These are phyloP conservation scores for Acanthurus leucopareius DNA, from an alignment of 2,797 vertebrate genomes.

Conservation along the genomic window DNA sequence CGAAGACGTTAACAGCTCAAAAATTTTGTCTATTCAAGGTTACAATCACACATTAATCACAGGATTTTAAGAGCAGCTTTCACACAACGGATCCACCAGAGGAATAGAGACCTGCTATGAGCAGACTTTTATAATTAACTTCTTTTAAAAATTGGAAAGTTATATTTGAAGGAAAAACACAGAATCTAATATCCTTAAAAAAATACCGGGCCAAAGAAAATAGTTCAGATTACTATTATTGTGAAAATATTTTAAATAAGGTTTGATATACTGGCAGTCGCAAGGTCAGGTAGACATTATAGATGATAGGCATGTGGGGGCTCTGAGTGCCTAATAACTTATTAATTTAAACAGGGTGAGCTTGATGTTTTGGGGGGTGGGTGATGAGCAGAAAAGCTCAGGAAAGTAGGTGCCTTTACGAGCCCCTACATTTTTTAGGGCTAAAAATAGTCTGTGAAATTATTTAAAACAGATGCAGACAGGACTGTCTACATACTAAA, in stretches of 20 bases:
- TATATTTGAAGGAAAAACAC: constrained; percentile 2
- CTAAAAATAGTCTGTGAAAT: not conserved
- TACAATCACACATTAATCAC: constrained; percentile 60
- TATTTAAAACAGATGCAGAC: constrained; percentile 20
- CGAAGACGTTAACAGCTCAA: constrained; percentile 51
- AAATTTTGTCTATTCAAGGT: constrained; percentile 37
- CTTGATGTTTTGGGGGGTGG: not conserved
- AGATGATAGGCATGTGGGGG: not conserved
- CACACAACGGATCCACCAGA: constrained; percentile 24
- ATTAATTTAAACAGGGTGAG: not conserved
- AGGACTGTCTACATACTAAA: not conserved
- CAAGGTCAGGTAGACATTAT: not conserved
- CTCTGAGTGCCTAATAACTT: not conserved
- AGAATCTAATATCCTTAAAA: not conserved
- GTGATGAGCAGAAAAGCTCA: not conserved
- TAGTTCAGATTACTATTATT: not conserved
- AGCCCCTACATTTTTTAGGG: not conserved
- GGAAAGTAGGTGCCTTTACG: not conserved
- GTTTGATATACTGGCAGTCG: not conserved
- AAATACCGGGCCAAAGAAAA: not conserved
- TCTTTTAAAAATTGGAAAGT: not conserved
- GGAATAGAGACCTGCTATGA: not conserved
- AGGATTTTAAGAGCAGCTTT: constrained; percentile 25
- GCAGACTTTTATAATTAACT: constrained; percentile 5
- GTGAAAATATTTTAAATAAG: not conserved